Evolutionary conservation across 2,113 vertebrate genomes (phyloP), one percentile per base, ranked within the genome.

Genomic region (Rana temporaria): DNA sequence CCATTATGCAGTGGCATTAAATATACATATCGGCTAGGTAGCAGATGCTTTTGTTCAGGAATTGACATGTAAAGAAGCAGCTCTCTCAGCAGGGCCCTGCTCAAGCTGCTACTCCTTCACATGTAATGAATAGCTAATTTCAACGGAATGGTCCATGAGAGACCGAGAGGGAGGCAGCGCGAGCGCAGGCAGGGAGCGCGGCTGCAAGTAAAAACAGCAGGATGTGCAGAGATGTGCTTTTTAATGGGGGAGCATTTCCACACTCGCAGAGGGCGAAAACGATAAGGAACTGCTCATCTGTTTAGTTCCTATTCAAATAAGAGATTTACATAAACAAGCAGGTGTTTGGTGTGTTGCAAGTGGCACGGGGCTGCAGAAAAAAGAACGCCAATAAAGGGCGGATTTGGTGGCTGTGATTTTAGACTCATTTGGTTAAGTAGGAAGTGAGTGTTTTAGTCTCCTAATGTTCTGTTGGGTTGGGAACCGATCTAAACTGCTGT

Each of bases 101-200:
- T 87, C 76, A 77, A 12, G 86, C 86, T 89, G 84, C 82, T 57
- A 3, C 88, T 90, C 84, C 88, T 91, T 92, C 89, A 85, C 85
- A 80, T 86, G 86, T 92, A 93, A 92, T 92, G 89, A 93, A 92
- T 91, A 93, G 88, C 88, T 91, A 85, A 93, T 94, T 90, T 90
- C 80, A 88, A 84, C 76, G 85, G 1, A 20, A 66, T 87, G 72
- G 89, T 89, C 87, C 90, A 76, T 88, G 81, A 87, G 91, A 88
- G 87, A 91, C 89, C 0, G 0, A 77, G 81, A 26, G 85, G 68
- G 57, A 30, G 80, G 81, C 38, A 57, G 79, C 48, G 3, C 24
- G 20, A 57, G 79, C 30, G 17, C 70, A 87, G 57, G 84, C 57
- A 48, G 85, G 79, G 64, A 79, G 85, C 2, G 0, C 79, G 88